A percentile compares a stretch with the other conserved stretches of the same genome.
These are phyloP conservation scores for Osmoderma eremita DNA, from an alignment of 2,888 invertebrate species.

Conservation along the genomic window DNA sequence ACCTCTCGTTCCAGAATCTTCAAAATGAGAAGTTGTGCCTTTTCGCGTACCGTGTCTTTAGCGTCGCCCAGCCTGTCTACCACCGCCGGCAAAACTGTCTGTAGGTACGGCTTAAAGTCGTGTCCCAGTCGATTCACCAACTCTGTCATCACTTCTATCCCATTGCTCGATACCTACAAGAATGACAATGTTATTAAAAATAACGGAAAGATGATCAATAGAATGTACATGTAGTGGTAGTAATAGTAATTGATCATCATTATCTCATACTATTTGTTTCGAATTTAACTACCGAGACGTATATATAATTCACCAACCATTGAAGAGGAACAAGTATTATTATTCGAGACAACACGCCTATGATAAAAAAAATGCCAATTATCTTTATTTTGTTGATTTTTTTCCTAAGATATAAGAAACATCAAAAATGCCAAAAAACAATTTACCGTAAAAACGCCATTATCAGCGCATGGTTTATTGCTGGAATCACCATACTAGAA, in stretches of 20 bases:
- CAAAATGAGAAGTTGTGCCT: slow-evolving; percentile 76
- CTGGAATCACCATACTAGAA: no score
- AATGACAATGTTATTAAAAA: slow-evolving; percentile 10
- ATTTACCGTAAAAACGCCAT: no score
- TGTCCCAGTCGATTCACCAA: slow-evolving; percentile 87
- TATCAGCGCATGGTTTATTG: no score
- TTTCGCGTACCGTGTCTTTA: slow-evolving; percentile 69
- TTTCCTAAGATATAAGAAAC: no score
- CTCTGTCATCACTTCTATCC: slow-evolving; percentile 86
- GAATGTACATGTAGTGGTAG: neutral
- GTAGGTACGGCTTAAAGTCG: slow-evolving; percentile 88
- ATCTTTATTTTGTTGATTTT: no score
- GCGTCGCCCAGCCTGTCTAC: slow-evolving; percentile 78
- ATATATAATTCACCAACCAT: slow-evolving; percentile 3
- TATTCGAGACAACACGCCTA: no score
- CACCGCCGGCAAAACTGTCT: slow-evolving; percentile 82
- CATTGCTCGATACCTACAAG: slow-evolving; percentile 87
- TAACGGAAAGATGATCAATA: slow-evolving; percentile 3
- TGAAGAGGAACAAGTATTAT: neutral
- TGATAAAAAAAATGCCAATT: no score
- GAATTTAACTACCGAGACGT: neutral
- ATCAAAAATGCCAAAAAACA: no score
- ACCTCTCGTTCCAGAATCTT: slow-evolving; percentile 80
- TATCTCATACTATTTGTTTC: slow-evolving; percentile 2
- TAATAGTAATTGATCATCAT: neutral